Evolutionary conservation across 2,797 vertebrate genomes (phyloP).

Genomic region (Platalea minor): DNA sequence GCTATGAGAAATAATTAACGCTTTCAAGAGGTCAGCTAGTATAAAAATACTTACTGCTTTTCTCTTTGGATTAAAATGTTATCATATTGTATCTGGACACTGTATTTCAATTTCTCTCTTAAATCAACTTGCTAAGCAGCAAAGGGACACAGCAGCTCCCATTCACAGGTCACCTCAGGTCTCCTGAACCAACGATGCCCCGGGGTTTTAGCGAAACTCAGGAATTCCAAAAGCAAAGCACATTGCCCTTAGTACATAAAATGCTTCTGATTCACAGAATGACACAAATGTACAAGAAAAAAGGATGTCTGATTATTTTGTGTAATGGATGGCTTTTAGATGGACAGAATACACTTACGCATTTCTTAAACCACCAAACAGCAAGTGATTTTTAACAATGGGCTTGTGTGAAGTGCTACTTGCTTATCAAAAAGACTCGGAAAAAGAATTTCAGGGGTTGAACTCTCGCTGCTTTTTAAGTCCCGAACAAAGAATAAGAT

Average conservation of each 20-base stretch:
- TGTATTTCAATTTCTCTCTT: background rate
- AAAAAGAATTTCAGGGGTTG: background rate
- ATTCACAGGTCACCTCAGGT: conserved; percentile 58
- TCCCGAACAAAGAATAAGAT: background rate
- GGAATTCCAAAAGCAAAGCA: conserved; percentile 58
- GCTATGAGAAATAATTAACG: background rate
- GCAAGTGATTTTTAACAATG: conserved; percentile 50
- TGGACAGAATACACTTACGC: background rate
- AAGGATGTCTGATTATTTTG: conserved; percentile 42
- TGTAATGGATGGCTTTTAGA: conserved; percentile 53
- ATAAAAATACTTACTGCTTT: conserved; percentile 14
- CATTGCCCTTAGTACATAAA: conserved; percentile 39
- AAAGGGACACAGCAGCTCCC: conserved; percentile 15
- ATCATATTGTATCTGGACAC: background rate
- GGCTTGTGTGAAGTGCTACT: conserved; percentile 48
- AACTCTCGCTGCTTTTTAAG: background rate
- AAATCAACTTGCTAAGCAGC: background rate
- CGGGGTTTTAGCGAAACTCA: conserved; percentile 7
- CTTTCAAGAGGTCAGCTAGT: background rate
- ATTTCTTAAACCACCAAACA: conserved; percentile 27
- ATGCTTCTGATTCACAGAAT: conserved; percentile 48
- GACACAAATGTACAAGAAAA: conserved; percentile 48
- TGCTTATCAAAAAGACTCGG: background rate
- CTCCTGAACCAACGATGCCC: conserved; percentile 16
- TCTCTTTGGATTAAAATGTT: background rate